Evolutionary conservation across 2,888 invertebrate species (phyloP).

Genomic region (Dynastes grantii): DNA sequence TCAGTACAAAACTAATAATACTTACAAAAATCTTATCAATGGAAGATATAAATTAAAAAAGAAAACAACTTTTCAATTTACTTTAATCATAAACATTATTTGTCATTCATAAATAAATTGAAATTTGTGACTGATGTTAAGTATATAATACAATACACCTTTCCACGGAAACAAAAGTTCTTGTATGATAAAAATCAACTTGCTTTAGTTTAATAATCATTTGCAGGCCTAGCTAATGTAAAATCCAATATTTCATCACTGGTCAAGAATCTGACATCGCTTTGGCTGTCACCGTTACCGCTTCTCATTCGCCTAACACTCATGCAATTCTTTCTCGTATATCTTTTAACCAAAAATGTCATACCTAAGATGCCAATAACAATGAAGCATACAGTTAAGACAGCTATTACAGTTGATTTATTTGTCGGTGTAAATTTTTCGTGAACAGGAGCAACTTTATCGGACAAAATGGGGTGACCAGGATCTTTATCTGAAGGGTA

Average conservation of each 20-base stretch:
- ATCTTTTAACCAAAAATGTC: constrained; percentile 35
- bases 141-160: no score
- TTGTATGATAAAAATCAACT: neutral
- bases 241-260: constrained; percentile 74
- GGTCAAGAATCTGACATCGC: constrained; percentile 74
- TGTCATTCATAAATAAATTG: no score
- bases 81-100: no score
- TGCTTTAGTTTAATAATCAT: constrained; percentile 9
- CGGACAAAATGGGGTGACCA: constrained; percentile 6
- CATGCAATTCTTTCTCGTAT: constrained; percentile 47
- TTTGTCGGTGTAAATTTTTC: constrained; percentile 32
- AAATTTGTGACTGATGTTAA: no score
- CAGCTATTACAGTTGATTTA: constrained; percentile 33
- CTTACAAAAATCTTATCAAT: no score
- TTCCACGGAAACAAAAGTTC: no score
- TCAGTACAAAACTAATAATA: no score
- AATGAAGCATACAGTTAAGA: constrained; percentile 42
- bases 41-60: no score
- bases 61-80: no score
- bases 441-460: constrained; percentile 28
- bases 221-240: constrained; percentile 65
- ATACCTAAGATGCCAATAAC: constrained; percentile 36
- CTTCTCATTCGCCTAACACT: constrained; percentile 54
- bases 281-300: constrained; percentile 66
- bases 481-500: constrained; percentile 2